Base-by-base conservation (phyloP, 2,888 invertebrate genomes). In the Harpagoxenus sublaevis region DNA sequence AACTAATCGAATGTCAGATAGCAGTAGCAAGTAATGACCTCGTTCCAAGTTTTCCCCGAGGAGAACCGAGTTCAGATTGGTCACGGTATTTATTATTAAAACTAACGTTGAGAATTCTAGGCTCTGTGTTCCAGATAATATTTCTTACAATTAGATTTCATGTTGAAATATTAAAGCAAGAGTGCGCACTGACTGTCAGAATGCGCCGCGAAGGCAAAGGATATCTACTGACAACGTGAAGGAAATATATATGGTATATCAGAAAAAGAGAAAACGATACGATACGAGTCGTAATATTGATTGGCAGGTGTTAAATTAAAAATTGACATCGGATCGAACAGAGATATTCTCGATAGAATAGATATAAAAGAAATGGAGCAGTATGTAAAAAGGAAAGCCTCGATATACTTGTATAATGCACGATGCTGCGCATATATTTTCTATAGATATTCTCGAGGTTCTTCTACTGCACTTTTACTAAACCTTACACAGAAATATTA, bases 281-380 rank as follows among this genome's bases (percentile, higher is more conserved):
- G 28, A 45, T 28, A 78, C 15, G 35, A 68, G 15, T 12, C 55
- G 45, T 48, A 60, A 70, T 71, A 81, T 81, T 81, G 60, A 79
- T 81, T 71, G 71, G 35, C 48, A 23, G 18, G 23, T 39, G 23
- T 18, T 71, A 23, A 79, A 81, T 81, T 81, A 48, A 71, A 71
- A 71, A 71, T 71, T 60, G 57, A 70, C 15, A 48, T 55, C 23
- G 12, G 23, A 39, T 79, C 39, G 57, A 71, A 39, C 48, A 28
- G 31, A 45, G 10, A 51, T 78, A 78, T 68, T 42, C n/a, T 39
- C 55, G 55, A 68, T 55, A 31, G 28, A 5, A 55, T 42, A 42
- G 12, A 55, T 68, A 10, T 5, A 8, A 28, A 39, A 35, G 60
- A 71, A 71, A 39, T 51, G 57, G 57, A 68, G 15, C 57, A 48